Percentiles rank a stretch among this genome's conserved stretches.
Evolutionary conservation across 2,113 vertebrate genomes (phyloP).

Genomic region (Casuarius casuarius): DNA sequence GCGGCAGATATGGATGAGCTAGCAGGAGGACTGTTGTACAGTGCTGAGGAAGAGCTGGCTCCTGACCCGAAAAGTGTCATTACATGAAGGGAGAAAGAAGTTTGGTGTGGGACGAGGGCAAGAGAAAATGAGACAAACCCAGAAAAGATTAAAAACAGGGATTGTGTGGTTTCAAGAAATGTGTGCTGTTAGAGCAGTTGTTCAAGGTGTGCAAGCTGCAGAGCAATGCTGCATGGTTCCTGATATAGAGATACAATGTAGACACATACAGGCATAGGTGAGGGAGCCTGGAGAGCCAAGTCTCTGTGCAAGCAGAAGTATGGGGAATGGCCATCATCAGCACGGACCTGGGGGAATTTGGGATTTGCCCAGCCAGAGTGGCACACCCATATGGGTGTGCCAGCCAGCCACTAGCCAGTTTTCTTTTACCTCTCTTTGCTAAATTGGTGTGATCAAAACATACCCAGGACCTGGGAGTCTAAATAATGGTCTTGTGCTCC

Average conservation of each 20-base stretch:
- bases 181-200: accelerated
- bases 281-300: neutral
- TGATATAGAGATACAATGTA: neutral
- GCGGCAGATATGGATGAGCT: neutral
- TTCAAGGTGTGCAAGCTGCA: neutral
- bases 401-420: constrained; percentile 1
- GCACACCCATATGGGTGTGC: neutral
- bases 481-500: constrained; percentile 76
- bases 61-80: neutral
- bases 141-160: neutral
- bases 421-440: constrained; percentile 58
- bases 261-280: accelerated
- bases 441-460: constrained; percentile 75
- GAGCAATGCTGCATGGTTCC: neutral
- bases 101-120: neutral
- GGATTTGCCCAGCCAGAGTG: neutral
- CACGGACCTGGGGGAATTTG: neutral
- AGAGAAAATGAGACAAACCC: neutral
- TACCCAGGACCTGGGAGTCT: constrained; percentile 66
- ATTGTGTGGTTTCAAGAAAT: neutral
- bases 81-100: neutral
- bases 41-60: neutral
- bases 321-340: too few relatives aligned
- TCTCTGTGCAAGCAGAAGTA: neutral
- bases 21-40: neutral